Percentiles rank a stretch among this genome's conserved stretches.
Evolutionary conservation across 2,888 invertebrate species (phyloP).

Genomic region (Andricus curvator): DNA sequence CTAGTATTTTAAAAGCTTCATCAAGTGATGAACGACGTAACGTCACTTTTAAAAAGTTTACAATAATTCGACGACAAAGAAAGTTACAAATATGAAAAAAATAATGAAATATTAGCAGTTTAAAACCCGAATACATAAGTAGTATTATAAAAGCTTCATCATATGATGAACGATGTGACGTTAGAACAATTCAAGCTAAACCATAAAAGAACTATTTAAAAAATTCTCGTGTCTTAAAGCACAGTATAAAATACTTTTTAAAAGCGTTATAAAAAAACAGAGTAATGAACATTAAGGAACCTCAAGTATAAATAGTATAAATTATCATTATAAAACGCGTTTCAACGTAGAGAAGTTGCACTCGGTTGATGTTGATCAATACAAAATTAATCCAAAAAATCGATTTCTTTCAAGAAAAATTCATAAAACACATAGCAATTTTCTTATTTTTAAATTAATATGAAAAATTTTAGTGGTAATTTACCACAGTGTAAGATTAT

Average conservation of each 20-base stretch:
- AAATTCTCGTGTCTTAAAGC: not conserved
- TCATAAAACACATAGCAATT: not conserved
- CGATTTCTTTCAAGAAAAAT: not conserved
- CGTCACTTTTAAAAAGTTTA: not conserved
- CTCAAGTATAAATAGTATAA: not conserved
- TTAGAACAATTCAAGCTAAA: not conserved
- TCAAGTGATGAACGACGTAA: not conserved
- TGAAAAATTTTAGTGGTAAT: not conserved
- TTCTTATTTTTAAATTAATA: not conserved
- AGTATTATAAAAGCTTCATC: not conserved
- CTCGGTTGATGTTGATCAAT: not conserved
- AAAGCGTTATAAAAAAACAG: not conserved
- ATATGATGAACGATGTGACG: not conserved
- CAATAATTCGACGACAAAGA: not conserved
- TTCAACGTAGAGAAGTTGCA: constrained; percentile 6
- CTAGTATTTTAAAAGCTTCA: not conserved
- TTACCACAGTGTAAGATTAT: not conserved
- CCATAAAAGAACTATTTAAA: not conserved
- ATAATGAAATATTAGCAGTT: not conserved
- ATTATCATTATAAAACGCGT: not conserved
- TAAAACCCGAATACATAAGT: not conserved
- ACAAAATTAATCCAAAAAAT: not conserved
- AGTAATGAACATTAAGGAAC: not conserved
- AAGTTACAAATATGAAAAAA: not conserved
- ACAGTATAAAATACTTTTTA: not conserved